Evolutionary conservation across 2,113 vertebrate genomes (phyloP).

Genomic region (Nyctibius bracteatus): DNA sequence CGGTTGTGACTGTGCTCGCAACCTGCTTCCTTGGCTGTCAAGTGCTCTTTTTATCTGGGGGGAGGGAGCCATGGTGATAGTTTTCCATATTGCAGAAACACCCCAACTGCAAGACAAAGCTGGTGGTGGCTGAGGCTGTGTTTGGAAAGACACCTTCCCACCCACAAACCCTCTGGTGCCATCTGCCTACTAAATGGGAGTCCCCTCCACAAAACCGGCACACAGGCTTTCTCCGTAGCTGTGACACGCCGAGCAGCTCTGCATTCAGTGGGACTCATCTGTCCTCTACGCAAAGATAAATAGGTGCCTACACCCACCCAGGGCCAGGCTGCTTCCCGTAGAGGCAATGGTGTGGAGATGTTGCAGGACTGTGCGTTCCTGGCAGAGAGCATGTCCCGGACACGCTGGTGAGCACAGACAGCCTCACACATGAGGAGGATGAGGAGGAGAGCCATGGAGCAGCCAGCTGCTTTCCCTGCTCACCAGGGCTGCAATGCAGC

Average conservation of each 20-base stretch:
- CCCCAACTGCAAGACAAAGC: constrained; percentile 29
- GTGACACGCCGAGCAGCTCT: background rate
- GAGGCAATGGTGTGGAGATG: background rate
- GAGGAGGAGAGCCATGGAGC: background rate
- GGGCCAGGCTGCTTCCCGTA: background rate
- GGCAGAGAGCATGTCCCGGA: constrained; percentile 34
- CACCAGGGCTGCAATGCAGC: background rate
- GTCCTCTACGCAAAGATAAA: fast-evolving
- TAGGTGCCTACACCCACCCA: fast-evolving
- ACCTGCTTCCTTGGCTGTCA: background rate
- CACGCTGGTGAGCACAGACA: background rate
- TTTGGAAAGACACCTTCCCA: constrained; percentile 30
- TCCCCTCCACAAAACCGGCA: background rate
- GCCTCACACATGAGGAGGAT: background rate
- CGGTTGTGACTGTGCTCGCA: background rate
- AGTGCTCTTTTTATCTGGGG: background rate
- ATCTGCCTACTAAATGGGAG: background rate
- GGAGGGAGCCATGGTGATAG: background rate
- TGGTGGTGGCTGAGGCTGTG: constrained; percentile 8
- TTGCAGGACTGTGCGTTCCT: background rate
- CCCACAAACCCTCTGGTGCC: constrained; percentile 27
- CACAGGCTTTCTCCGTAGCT: background rate
- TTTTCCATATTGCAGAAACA: background rate
- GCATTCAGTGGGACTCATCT: fast-evolving
- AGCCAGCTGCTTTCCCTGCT: background rate